Percentiles rank a stretch among this genome's conserved stretches.
Evolutionary conservation across 92 coral and sea anemone species (phyloP).

Genomic region (Phenganax subtilis): DNA sequence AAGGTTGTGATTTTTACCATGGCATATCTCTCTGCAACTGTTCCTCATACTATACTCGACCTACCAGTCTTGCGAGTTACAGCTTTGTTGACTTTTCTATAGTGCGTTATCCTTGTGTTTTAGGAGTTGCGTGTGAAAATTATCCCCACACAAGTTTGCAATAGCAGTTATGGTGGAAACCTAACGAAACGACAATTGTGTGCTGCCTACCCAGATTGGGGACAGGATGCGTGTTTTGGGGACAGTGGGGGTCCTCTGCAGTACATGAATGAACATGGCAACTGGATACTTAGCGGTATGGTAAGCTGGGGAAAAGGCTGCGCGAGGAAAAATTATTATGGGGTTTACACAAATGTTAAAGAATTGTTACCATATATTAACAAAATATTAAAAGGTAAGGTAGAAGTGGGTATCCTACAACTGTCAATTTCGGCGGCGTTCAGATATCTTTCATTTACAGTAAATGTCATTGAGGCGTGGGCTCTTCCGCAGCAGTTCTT

Average conservation of each 20-base stretch:
- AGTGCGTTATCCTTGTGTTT: background rate
- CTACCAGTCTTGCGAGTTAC: background rate
- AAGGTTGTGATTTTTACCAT: background rate
- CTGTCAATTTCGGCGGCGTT: background rate
- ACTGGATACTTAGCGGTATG: slow-evolving; percentile 78
- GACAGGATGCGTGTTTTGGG: slow-evolving; percentile 77
- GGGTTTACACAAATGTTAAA: slow-evolving; percentile 78
- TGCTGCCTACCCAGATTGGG: slow-evolving; percentile 84
- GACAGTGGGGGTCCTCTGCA: slow-evolving; percentile 97
- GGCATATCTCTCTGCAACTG: background rate
- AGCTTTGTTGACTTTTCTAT: background rate
- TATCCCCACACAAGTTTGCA: slow-evolving; percentile 67
- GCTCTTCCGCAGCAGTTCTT: too few species aligned
- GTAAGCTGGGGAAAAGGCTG: slow-evolving; percentile 90
- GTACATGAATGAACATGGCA: slow-evolving; percentile 70
- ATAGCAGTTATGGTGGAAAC: slow-evolving; percentile 66
- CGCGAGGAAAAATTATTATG: slow-evolving; percentile 77
- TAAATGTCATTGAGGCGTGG: too few species aligned
- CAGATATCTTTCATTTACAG: too few species aligned
- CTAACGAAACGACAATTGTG: slow-evolving; percentile 70
- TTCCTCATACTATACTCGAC: background rate
- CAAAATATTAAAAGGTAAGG: slow-evolving; percentile 77
- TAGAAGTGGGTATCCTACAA: background rate
- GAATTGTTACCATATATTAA: slow-evolving; percentile 72
- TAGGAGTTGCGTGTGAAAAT: slow-evolving; percentile 54